Base-by-base conservation (phyloP, 2,888 invertebrate species). In the Drosophila lacicola region DNA sequence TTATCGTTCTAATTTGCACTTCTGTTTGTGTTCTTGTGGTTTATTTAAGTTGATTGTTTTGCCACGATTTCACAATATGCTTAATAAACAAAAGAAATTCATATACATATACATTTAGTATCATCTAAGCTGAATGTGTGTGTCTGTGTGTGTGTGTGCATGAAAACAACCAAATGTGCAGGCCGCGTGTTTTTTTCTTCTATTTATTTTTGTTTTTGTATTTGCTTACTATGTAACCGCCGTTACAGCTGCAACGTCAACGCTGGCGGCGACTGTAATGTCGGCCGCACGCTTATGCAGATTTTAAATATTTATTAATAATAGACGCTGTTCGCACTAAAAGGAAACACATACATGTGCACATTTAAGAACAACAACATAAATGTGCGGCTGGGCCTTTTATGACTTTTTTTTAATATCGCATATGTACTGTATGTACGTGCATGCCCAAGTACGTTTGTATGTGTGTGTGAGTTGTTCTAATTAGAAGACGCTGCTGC, bases 41-140 rank as follows among this genome's bases (percentile, higher is more conserved):
- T 54, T 41, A 42, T 53, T 72, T 36, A 9, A 36, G 55, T 70
- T 58, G 39, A 68, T 72, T 72, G 54, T 45, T 65, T 74, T 65
- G 65, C 78, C 70, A 74, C 77, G 74, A 78, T 74, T 70, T 78
- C 66, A 78, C 77, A 70, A 74, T 33, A 70, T 61, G 74, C 78
- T 74, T 77, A 51, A 78, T 77, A 70, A 74, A 74, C 63, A 77
- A 78, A 78, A 74, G 54, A 78, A 64, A 77, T 73, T 39, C 17
- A 73, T 61, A 69, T 56, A 62, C 21, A 21, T 53, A 10, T 60
- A 14, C 14, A 21, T 36, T 46, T 47, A 44, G 19, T 36, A 44
- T 19, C 39, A 34, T 47, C 55, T 60, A 14, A 51, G n/a, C n/a
- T 51, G 3, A 29, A 14, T 47, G 2, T 49, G n/a, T 39, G 19